A percentile compares a stretch with the other conserved stretches of the same genome.
phyloP scores from a whole-genome alignment of 2,113 vertebrate species.

The Lepisosteus oculatus region DNA sequence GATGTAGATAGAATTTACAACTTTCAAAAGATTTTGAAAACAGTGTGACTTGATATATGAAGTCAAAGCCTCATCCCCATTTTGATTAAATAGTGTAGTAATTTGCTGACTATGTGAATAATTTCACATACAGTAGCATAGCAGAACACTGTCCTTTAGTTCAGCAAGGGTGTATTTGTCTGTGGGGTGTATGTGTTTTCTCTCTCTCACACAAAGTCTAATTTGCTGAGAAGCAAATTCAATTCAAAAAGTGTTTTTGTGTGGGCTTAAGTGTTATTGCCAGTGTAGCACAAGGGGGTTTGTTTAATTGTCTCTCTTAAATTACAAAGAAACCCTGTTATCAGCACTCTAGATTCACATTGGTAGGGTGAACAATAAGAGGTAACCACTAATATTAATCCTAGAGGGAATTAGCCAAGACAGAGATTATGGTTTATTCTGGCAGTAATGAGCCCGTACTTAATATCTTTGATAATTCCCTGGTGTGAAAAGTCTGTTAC shows the following conservation, averaged over 20 bases:
- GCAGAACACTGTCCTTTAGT: conserved; percentile 42
- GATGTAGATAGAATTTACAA: too few species aligned
- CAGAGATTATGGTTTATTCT: conserved; percentile 23
- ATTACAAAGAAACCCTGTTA: conserved; percentile 47
- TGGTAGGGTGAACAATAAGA: conserved; percentile 34
- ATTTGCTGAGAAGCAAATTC: conserved; percentile 71
- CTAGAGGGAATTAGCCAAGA: not conserved
- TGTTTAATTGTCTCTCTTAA: conserved; percentile 68
- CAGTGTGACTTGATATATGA: too few species aligned
- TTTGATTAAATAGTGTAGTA: too few species aligned
- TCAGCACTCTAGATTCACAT: conserved; percentile 33
- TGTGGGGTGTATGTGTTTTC: conserved; percentile 56
- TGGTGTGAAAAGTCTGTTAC: too few species aligned
- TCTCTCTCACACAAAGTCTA: conserved; percentile 46
- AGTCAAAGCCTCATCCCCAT: too few species aligned
- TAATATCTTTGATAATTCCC: not conserved
- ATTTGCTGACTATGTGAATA: too few species aligned
- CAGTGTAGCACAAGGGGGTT: conserved; percentile 42
- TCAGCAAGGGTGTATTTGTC: conserved; percentile 45
- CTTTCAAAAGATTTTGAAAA: too few species aligned
- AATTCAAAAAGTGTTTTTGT: conserved; percentile 68
- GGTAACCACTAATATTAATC: conserved; percentile 21
- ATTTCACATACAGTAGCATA: too few species aligned
- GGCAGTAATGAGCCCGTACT: conserved; percentile 20
- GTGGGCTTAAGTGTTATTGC: conserved; percentile 50